A percentile compares a stretch with the other conserved stretches of the same genome.
Conservation (phyloP, 2,797 vertebrate genomes). For the Xenentodon cancila region DNA sequence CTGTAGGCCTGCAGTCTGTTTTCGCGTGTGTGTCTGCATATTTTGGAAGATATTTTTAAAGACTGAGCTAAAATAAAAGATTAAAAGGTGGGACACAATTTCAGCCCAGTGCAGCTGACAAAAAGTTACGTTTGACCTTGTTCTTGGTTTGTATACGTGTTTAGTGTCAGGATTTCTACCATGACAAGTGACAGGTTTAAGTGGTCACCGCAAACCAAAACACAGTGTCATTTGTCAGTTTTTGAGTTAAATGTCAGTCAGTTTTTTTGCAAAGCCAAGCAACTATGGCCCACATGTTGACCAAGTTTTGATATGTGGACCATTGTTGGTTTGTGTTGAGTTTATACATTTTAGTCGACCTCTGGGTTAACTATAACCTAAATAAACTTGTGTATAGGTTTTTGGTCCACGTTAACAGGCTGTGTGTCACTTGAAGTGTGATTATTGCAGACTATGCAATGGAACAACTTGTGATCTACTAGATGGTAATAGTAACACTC, state of each 20-base stretch:
- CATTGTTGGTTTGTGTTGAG: neutral
- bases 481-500: neutral
- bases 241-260: neutral
- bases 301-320: too few relatives aligned
- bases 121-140: too few relatives aligned
- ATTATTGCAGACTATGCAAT: neutral
- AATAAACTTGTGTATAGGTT: slow-evolving; percentile 8
- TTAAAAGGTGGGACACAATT: slow-evolving; percentile 9
- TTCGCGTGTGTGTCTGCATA: slow-evolving; percentile 3
- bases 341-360: neutral
- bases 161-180: too few relatives aligned
- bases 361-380: slow-evolving; percentile 20
- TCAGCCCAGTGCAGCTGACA: slow-evolving; percentile 1
- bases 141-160: too few relatives aligned
- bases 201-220: too few relatives aligned
- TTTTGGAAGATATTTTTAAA: slow-evolving; percentile 10
- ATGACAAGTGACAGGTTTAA: too few relatives aligned
- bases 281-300: too few relatives aligned
- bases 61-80: slow-evolving; percentile 9
- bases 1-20: neutral
- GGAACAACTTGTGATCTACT: neutral
- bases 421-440: slow-evolving; percentile 4
- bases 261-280: too few relatives aligned
- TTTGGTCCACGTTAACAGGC: neutral
- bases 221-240: neutral